Evolutionary conservation across 2,797 vertebrate genomes (phyloP).

Genomic region (Gymnodraco acuticeps): DNA sequence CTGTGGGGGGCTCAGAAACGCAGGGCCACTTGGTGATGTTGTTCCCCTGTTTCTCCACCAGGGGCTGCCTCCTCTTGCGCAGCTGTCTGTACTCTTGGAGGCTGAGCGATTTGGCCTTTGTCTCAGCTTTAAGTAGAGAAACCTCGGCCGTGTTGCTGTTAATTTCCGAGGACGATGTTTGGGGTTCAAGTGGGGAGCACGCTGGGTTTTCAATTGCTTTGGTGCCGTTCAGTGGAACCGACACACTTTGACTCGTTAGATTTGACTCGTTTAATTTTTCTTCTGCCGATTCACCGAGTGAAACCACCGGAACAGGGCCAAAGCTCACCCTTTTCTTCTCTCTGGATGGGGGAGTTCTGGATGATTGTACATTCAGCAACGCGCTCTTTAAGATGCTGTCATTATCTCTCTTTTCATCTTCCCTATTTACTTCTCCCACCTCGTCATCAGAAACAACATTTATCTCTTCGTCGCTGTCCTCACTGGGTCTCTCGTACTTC

Average conservation of each 20-base stretch:
- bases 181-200: slow-evolving; percentile 13
- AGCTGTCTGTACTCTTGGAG: slow-evolving; percentile 93
- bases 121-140: slow-evolving; percentile 45
- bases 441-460: slow-evolving; percentile 80
- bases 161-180: not conserved
- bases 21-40: slow-evolving; percentile 90
- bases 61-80: slow-evolving; percentile 83
- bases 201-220: slow-evolving; percentile 16
- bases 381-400: slow-evolving; percentile 55
- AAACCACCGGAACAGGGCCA: slow-evolving; percentile 70
- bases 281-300: slow-evolving; percentile 57
- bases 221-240: not conserved
- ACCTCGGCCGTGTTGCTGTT: not conserved
- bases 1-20: slow-evolving; percentile 87
- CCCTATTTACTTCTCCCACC: slow-evolving; percentile 5
- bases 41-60: slow-evolving; percentile 68
- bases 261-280: slow-evolving; percentile 23
- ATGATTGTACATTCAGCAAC: slow-evolving; percentile 55
- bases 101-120: slow-evolving; percentile 90
- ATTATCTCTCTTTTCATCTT: not conserved
- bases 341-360: slow-evolving; percentile 26
- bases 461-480: slow-evolving; percentile 76
- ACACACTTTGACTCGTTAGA: slow-evolving; percentile 1
- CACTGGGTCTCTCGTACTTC: slow-evolving; percentile 75
- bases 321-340: slow-evolving; percentile 83